A percentile compares a stretch with the other conserved stretches of the same genome.
These are phyloP conservation scores for Menidia beryllina DNA, from an alignment of 2,113 vertebrate species.

Conservation along the genomic window DNA sequence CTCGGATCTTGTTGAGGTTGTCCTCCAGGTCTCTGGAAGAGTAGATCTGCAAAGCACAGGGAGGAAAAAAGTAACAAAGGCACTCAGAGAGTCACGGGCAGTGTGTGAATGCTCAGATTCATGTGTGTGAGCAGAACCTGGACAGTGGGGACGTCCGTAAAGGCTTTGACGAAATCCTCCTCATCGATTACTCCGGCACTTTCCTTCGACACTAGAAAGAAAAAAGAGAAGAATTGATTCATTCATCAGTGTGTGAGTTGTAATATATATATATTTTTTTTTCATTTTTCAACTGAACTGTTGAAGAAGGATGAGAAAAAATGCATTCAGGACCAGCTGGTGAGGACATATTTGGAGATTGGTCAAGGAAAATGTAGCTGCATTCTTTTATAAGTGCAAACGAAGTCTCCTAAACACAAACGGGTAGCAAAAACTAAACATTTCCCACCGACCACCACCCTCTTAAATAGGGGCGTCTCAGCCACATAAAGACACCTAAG, in stretches of 20 bases:
- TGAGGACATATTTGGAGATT: background rate
- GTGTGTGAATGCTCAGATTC: too few species aligned
- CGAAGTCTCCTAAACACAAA: too few species aligned
- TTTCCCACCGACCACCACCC: too few species aligned
- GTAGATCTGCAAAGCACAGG: conserved; percentile 86
- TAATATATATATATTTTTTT: background rate
- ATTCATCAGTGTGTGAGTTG: background rate
- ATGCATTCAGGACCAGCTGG: background rate
- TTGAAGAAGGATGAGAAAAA: too few species aligned
- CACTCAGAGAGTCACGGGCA: too few species aligned
- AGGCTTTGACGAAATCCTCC: conserved; percentile 94
- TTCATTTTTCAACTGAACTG: background rate
- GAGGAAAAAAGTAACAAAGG: background rate
- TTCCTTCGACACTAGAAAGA: conserved; percentile 88
- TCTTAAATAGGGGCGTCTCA: too few species aligned
- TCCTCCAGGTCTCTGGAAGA: conserved; percentile 96
- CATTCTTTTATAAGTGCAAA: background rate
- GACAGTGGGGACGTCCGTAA: conserved; percentile 94
- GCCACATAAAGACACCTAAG: too few species aligned
- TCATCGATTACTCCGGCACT: conserved; percentile 92
- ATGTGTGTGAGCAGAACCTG: conserved; percentile 82
- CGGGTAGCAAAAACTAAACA: too few species aligned
- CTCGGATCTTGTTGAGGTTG: conserved; percentile 97
- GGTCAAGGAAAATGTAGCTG: background rate
- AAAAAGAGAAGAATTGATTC: conserved; percentile 25